Evolutionary conservation across 2,797 vertebrate species (phyloP).

Genomic region (Mus spretus): DNA sequence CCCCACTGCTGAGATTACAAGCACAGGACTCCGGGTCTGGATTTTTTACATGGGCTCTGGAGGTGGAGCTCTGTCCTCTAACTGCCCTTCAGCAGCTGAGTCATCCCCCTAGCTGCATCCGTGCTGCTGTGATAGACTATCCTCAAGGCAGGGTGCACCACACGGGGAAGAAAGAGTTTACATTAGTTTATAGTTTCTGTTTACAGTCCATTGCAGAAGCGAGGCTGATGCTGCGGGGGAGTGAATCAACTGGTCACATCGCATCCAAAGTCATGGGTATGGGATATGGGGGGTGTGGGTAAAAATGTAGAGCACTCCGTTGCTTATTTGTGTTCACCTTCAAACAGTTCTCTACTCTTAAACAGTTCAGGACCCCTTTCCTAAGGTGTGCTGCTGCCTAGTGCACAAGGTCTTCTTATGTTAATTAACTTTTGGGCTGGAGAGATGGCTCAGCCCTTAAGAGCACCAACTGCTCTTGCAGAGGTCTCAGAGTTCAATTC

Average conservation of each 20-base stretch:
- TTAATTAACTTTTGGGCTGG: no score
- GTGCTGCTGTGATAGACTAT: background rate
- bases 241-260: background rate
- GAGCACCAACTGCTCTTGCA: background rate
- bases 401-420: background rate
- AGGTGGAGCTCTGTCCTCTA: background rate
- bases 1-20: background rate
- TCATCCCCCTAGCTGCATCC: background rate
- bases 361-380: background rate
- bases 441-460: background rate
- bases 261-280: background rate
- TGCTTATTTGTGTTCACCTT: background rate
- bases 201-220: no score
- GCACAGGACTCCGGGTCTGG: background rate
- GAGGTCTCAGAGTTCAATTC: background rate
- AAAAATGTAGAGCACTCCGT: fast-evolving
- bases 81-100: background rate
- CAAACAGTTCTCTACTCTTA: background rate
- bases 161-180: background rate
- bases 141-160: background rate
- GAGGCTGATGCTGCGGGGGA: background rate
- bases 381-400: background rate
- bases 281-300: no score
- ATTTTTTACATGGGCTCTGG: background rate
- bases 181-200: background rate